phyloP scores from a whole-genome alignment of 2,113 vertebrate genomes.

The Neomonachus schauinslandi region DNA sequence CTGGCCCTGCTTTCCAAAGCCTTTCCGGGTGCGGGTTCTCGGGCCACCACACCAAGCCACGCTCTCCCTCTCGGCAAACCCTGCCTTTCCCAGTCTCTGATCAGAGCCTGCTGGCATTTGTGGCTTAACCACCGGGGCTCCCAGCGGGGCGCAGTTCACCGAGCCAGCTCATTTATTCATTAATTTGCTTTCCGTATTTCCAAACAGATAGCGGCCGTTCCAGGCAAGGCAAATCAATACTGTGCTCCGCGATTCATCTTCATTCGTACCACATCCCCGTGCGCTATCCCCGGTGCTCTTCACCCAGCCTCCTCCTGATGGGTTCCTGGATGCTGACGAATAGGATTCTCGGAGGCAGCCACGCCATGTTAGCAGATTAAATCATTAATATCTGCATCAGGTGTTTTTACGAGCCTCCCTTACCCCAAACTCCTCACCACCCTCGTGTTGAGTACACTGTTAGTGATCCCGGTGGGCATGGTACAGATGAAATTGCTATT shows the following conservation, averaged over 20 bases:
- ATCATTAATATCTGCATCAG: constrained; percentile 79
- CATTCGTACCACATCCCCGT: constrained; percentile 77
- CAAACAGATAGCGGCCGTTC: constrained; percentile 84
- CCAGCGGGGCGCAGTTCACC: constrained; percentile 76
- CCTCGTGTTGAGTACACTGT: background rate
- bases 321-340: constrained; percentile 68
- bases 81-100: background rate
- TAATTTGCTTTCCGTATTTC: constrained; percentile 90
- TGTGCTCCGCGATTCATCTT: constrained; percentile 80
- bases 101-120: background rate
- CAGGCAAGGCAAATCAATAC: constrained; percentile 88
- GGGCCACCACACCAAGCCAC: rapidly evolving
- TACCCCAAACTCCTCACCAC: background rate
- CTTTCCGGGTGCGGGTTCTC: rapidly evolving
- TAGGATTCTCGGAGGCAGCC: constrained; percentile 73
- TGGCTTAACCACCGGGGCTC: constrained; percentile 58
- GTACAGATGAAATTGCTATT: background rate
- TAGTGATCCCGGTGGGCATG: background rate
- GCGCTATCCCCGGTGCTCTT: background rate
- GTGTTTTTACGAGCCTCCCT: constrained; percentile 68
- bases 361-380: constrained; percentile 64
- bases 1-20: background rate
- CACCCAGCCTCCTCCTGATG: constrained; percentile 40
- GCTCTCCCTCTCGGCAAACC: background rate
- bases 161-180: constrained; percentile 86